Base-by-base conservation (phyloP, 2,888 invertebrate genomes). In the Pharmacophagus antenor region DNA sequence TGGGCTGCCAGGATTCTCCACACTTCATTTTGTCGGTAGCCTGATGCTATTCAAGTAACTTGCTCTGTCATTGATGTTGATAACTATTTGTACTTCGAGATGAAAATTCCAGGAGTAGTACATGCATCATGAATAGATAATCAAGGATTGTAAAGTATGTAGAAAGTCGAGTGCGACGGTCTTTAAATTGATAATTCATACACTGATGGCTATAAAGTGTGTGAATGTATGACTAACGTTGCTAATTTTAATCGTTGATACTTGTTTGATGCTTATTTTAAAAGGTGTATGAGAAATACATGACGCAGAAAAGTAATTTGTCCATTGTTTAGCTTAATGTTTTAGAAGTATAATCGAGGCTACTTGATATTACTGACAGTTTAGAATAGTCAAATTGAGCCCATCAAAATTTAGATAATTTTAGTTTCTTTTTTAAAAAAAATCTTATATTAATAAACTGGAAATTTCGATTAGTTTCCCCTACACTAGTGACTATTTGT, bases 151-250 rank as follows among this genome's bases (percentile, higher is more conserved):
- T 56, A 15, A 51, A 37, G 51, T 73, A 71, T 63, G 64, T 87
- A 87, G 86, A 88, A 88, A 89, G 88, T 85, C 73, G 73, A 76
- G 85, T 72, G 77, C 80, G 80, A 79, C 67, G 84, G 85, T 84
- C 84, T 75, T 18, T 51, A 46, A 51, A 77, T 82, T 79, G 67
- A 69, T 68, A 64, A 60, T 59, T 67, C 69, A 66, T 68, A 68
- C 63, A 76, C 53, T 42, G 51, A 55, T 48, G n/a, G n/a, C n/a
- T 60, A 52, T 18, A 48, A 58, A 42, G 49, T 55, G 20, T n/a
- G 37, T 37, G 37, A n/a, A 41, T 12, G 31, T 46, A 31, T 58
- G 42, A 46, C 25, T 25, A 21, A 18, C 18, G 53, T 37, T 67
- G 68, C 65, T 69, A 56, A 61, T 57, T 58, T 60, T 62, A 41